Evolutionary conservation across 64 coral and sea anemone genomes (phyloP).

Genomic region (Montipora sp.): DNA sequence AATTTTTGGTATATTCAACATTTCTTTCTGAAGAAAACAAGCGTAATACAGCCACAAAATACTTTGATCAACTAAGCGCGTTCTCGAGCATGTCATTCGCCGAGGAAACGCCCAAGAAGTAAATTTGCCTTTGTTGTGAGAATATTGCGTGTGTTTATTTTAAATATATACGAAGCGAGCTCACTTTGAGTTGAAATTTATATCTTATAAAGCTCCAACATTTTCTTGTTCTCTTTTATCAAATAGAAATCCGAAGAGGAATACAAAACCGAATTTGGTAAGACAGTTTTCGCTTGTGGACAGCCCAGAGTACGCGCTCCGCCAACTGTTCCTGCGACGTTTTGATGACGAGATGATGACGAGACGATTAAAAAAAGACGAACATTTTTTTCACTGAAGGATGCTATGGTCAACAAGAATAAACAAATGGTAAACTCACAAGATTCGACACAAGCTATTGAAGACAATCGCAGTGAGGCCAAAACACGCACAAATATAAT

Average conservation of each 20-base stretch:
- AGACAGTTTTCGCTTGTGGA: slow-evolving; percentile 46
- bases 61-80: neutral
- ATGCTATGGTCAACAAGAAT: neutral
- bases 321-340: neutral
- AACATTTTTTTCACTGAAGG: slow-evolving; percentile 5
- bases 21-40: neutral
- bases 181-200: slow-evolving; percentile 23
- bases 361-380: neutral
- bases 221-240: slow-evolving; percentile 22
- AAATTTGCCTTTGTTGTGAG: neutral
- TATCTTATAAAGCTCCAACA: slow-evolving; percentile 5
- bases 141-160: neutral
- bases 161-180: neutral
- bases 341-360: slow-evolving; percentile 10
- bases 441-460: slow-evolving; percentile 16
- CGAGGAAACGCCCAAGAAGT: slow-evolving; percentile 38
- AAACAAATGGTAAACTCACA: slow-evolving; percentile 35
- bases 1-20: neutral
- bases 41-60: neutral
- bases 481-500: slow-evolving; percentile 16
- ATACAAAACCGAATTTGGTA: slow-evolving; percentile 49
- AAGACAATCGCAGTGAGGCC: slow-evolving; percentile 17
- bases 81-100: neutral
- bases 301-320: slow-evolving; percentile 28
- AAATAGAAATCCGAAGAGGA: slow-evolving; percentile 45